Conservation (phyloP, 2,797 vertebrate species). For the Manis pentadactyla region DNA sequence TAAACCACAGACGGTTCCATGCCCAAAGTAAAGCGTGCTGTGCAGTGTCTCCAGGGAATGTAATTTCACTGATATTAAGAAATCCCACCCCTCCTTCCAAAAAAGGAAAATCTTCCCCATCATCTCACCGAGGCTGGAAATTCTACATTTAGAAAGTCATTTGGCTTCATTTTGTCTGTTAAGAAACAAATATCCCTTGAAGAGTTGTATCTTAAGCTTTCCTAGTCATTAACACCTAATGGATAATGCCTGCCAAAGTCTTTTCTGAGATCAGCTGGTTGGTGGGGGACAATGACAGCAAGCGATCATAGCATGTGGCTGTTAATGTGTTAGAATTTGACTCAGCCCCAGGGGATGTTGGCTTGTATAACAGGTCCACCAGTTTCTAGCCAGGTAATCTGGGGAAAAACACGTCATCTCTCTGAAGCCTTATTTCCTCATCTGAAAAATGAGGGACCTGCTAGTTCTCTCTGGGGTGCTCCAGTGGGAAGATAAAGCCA, state of each 20-base stretch:
- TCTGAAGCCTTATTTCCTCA: not conserved
- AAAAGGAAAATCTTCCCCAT: not conserved
- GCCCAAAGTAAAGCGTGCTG: not conserved
- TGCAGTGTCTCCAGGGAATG: not conserved
- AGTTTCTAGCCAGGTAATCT: not conserved
- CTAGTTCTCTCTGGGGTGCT: not conserved
- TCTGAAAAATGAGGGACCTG: not conserved
- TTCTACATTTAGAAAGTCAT: not conserved
- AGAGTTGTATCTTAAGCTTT: not conserved
- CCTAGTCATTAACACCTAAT: not conserved
- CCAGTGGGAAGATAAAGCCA: not conserved
- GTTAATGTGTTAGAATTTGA: not conserved
- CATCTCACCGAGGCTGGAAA: not conserved
- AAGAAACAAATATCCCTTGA: not conserved
- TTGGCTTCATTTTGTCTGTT: not conserved
- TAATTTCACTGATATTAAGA: not conserved
- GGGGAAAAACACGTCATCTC: not conserved
- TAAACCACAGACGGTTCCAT: not conserved
- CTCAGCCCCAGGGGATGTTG: not conserved
- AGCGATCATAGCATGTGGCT: fast-evolving
- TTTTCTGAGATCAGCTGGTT: not conserved
- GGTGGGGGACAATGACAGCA: not conserved
- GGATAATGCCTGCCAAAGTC: not conserved
- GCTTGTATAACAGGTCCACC: not conserved
- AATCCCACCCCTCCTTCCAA: not conserved